Base-by-base conservation (phyloP, 1,140 invertebrate genomes). In the Lordiphosa collinella region DNA sequence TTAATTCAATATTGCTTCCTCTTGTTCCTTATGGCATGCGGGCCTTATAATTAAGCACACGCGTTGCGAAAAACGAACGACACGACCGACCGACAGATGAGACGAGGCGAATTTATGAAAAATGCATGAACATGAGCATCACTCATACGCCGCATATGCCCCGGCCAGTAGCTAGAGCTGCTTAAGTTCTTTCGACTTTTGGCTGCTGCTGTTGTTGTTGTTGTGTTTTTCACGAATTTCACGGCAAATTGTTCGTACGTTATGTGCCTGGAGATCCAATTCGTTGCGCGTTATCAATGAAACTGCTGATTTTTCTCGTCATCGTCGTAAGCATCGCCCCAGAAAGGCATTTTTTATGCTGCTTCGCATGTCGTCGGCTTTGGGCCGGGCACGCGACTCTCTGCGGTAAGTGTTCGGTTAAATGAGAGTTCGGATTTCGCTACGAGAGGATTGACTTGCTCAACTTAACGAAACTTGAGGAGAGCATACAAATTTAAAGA, bases 231-330 rank as follows among this genome's bases (percentile, higher is more conserved):
- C 31, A 36, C 48, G 48, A 63, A 25, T 48, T 52, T 22, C 11
- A 37, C 51, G 48, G 47, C 61, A 49, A 57, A 46, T 35, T 37
- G 52, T 35, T 47, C 59, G 52, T 68, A 49, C 59, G 37, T 12
- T 16, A 35, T 60, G 29, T 69, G 60, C 36, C 55, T 67, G 56
- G 74, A 74, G 75, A 75, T 65, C 75, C 75, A 80, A 60, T 80
- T 82, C 76, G 75, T 58, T 82, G 65, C 75, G 57, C 75, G 75
- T 80, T 80, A 80, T 80, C 76, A 80, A 80, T 80, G 75, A 65
- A 80, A 79, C 75, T 79, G 74, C 74, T 78, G 64, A 79, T 80
- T 80, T 80, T 80, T 80, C 75, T 80, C 75, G 76, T 66, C 76
- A 66, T 80, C 76, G 61, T 82, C 50, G 66, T 76, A 64, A 80